These are phyloP conservation scores for Hydrocynus forskahlii DNA, from an alignment of 2,797 vertebrate species.

Conservation along the genomic window DNA sequence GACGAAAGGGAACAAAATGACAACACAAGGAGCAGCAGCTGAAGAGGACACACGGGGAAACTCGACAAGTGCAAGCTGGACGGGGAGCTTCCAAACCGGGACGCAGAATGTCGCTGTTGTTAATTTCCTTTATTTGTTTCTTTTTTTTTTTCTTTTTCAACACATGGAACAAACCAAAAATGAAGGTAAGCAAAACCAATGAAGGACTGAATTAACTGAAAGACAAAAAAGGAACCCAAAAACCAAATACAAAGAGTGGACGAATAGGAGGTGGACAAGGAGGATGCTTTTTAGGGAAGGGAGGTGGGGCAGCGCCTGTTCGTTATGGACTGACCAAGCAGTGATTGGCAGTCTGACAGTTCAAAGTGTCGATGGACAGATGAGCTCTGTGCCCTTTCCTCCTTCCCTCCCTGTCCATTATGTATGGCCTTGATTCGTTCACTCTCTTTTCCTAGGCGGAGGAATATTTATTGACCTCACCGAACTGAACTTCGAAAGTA, in stretches of 20 bases:
- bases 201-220: constrained; percentile 68
- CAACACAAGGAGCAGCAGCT: constrained; percentile 25
- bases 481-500: constrained; percentile 71
- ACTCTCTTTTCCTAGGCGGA: constrained; percentile 68
- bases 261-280: constrained; percentile 63
- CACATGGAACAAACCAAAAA: constrained; percentile 66
- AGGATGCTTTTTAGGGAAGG: constrained; percentile 42
- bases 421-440: constrained; percentile 45
- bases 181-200: constrained; percentile 72
- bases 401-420: constrained; percentile 33
- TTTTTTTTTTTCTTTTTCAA: constrained; percentile 45
- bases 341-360: constrained; percentile 63
- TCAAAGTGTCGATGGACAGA: constrained; percentile 64
- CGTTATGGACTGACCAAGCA: constrained; percentile 44
- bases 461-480: constrained; percentile 77
- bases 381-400: constrained; percentile 34
- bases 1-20: constrained; percentile 46
- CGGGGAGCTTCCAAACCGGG: constrained; percentile 63
- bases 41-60: constrained; percentile 51
- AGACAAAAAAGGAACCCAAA: constrained; percentile 57
- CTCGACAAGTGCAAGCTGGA: constrained; percentile 40
- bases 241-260: constrained; percentile 76
- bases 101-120: constrained; percentile 52
- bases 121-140: constrained; percentile 6
- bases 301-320: constrained; percentile 53